A percentile compares a stretch with the other conserved stretches of the same genome.
These are phyloP conservation scores for Aurelia sp. DNA, from an alignment of 30 jellyfish, hydroid and myxozoan genomes.

Conservation along the genomic window DNA sequence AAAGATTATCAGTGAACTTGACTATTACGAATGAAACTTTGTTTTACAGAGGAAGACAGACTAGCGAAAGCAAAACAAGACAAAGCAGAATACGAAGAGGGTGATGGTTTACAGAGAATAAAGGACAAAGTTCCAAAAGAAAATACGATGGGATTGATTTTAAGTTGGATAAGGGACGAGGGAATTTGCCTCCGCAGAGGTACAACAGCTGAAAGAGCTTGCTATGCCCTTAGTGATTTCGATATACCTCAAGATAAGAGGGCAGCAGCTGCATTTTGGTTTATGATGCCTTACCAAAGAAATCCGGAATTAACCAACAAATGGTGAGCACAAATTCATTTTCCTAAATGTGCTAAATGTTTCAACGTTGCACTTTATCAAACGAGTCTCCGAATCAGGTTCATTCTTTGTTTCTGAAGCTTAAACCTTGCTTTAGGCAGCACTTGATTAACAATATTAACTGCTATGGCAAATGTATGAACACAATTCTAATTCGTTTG, in stretches of 20 bases:
- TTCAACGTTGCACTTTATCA: background rate
- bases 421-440: background rate
- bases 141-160: constrained; percentile 1
- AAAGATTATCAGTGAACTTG: too few relatives aligned
- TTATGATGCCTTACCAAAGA: constrained; percentile 18
- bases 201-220: constrained; percentile 40
- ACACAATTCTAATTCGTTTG: background rate
- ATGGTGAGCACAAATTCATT: constrained; percentile 11
- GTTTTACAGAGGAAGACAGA: background rate
- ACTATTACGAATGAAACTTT: background rate
- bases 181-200: constrained; percentile 43
- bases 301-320: constrained; percentile 7
- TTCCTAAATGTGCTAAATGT: background rate
- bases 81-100: background rate
- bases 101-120: constrained; percentile 7
- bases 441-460: background rate
- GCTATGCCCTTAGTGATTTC: constrained; percentile 40
- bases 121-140: constrained; percentile 22
- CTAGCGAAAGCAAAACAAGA: constrained; percentile 24
- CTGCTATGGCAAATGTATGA: too few relatives aligned
- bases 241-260: background rate
- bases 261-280: constrained; percentile 12
- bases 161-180: constrained; percentile 30
- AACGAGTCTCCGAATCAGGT: background rate
- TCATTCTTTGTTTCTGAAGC: too few relatives aligned